Evolutionary conservation across 2,797 vertebrate species (phyloP).

Genomic region (Sebastes minor): DNA sequence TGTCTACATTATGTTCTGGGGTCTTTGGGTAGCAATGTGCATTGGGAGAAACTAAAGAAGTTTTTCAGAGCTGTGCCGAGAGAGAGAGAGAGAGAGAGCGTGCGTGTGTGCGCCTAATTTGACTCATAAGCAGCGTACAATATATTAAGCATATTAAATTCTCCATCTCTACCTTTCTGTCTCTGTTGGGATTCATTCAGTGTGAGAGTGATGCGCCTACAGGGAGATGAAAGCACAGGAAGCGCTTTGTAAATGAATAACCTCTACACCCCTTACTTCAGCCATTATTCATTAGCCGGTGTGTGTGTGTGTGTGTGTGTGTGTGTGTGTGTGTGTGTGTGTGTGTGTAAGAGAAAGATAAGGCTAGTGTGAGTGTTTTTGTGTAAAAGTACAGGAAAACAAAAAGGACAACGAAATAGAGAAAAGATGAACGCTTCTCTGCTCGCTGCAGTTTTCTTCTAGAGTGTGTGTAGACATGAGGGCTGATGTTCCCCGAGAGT

Average conservation of each 20-base stretch:
- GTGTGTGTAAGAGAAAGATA: neutral
- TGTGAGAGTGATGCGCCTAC: neutral
- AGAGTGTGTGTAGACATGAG: slow-evolving; percentile 26
- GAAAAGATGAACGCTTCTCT: neutral
- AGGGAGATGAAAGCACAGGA: slow-evolving; percentile 28
- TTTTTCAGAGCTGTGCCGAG: neutral
- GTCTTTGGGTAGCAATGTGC: neutral
- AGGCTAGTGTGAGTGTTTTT: neutral
- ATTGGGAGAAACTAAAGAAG: neutral
- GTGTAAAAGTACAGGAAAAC: neutral
- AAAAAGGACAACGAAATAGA: neutral
- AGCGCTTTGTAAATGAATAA: slow-evolving; percentile 44
- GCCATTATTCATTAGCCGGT: slow-evolving; percentile 11
- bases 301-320: neutral
- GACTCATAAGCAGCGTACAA: neutral
- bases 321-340: neutral
- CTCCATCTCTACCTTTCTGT: slow-evolving; percentile 6
- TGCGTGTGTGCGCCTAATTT: neutral
- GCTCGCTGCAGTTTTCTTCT: neutral
- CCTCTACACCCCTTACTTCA: neutral
- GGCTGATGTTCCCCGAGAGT: slow-evolving; percentile 22
- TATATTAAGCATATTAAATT: slow-evolving; percentile 12
- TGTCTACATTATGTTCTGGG: neutral
- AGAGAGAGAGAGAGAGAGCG: no score
- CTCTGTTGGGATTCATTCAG: slow-evolving; percentile 24